Evolutionary conservation across 2,113 vertebrate genomes (phyloP), one percentile per base, ranked within the genome.

Genomic region (Labeo rohita): DNA sequence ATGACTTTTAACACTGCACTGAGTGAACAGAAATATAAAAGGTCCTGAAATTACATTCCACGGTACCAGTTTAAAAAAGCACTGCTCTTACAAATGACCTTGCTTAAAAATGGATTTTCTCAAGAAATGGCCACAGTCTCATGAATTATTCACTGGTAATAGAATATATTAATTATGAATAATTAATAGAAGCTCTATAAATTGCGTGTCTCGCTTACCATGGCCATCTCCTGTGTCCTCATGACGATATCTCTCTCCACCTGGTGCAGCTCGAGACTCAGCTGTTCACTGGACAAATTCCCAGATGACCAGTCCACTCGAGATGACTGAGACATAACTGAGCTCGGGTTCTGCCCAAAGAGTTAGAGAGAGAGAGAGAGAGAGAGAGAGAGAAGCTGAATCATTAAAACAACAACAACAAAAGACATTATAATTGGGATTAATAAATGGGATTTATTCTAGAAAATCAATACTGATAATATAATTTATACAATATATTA

Each of bases 181-280:
- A 70, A 82, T 70, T 70, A 54, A 82, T 70, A 36, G 34, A n/a
- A 63, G 13, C 36, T 45, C 78, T 49, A 45, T 65, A 47, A 56
- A 47, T 34, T 36, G n/a, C 54, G 13, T n/a, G 45, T 10, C 10
- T 15, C 79, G 93, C 95, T 94, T 89, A 97, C 96, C 96, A 96
- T 93, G 86, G 92, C 95, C 85, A 96, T 94, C 89, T 97, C 96
- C 65, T 95, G 93, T 43, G 96, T 96, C 94, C 96, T 93, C 93
- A 96, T 97, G 75, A 95, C 96, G 52, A 97, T 97, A 93, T 97
- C 96, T 86, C 95, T 93, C 92, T 97, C 96, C 93, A 97, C 96
- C 54, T 97, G 96, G 92, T 97, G 95, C 63, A 97, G 94, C 87
- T 97, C 96, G 91, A 96, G 91, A 88, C 96, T 97, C 93, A 97